Conservation (phyloP, 2,113 vertebrate species). For the Petromus typicus region DNA sequence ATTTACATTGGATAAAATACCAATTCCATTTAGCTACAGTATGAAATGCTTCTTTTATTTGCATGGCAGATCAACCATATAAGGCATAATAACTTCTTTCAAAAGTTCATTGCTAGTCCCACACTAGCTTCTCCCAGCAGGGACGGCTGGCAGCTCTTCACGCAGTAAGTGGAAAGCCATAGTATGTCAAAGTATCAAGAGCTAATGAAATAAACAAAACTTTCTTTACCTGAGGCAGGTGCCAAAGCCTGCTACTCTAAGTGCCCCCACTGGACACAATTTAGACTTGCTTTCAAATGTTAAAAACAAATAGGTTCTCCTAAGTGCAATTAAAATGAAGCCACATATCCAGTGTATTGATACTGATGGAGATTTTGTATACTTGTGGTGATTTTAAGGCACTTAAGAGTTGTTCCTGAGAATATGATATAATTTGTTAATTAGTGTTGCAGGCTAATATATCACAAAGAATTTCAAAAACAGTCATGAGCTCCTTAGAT, state of each 20-base stretch:
- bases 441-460: constrained; percentile 79
- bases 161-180: constrained; percentile 74
- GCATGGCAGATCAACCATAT: constrained; percentile 78
- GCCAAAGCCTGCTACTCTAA: constrained; percentile 83
- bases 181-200: constrained; percentile 80
- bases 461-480: constrained; percentile 79
- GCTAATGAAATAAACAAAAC: constrained; percentile 82
- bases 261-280: constrained; percentile 86
- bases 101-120: constrained; percentile 78
- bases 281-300: constrained; percentile 85
- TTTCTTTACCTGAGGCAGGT: constrained; percentile 85
- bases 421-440: constrained; percentile 81
- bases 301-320: constrained; percentile 86
- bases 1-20: constrained; percentile 78
- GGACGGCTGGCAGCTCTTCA: constrained; percentile 79
- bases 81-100: constrained; percentile 76
- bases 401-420: constrained; percentile 82
- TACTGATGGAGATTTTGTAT: constrained; percentile 69
- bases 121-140: constrained; percentile 74
- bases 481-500: constrained; percentile 66
- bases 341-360: constrained; percentile 80
- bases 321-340: constrained; percentile 84
- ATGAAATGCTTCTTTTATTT: constrained; percentile 79
- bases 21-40: constrained; percentile 74
- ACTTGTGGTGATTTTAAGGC: constrained; percentile 81